phyloP scores from a whole-genome alignment of 2,113 vertebrate species.

The Tricholaema leucomelas region DNA sequence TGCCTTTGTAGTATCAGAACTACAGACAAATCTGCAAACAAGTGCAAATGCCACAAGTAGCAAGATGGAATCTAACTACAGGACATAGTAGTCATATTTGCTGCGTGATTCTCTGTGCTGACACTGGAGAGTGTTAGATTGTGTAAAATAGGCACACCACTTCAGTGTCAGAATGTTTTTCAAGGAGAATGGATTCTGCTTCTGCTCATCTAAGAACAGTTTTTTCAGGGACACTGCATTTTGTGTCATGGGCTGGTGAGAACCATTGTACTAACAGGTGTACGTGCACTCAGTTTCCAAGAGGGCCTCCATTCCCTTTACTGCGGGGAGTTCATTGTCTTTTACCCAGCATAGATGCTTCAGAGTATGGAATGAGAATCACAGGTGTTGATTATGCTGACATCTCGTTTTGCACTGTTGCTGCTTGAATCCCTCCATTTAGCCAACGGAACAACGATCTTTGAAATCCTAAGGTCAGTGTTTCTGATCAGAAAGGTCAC shows the following conservation, averaged over 20 bases:
- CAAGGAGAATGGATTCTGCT: not conserved
- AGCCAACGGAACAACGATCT: not conserved
- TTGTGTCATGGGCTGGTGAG: not conserved
- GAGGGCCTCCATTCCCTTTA: not conserved
- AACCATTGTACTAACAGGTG: not conserved
- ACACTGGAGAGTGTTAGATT: not conserved
- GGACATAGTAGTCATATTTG: not conserved
- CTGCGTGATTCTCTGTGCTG: not conserved
- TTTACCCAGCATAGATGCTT: not conserved
- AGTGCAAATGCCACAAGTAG: not conserved
- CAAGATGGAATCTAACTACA: not conserved
- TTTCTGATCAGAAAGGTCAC: not conserved
- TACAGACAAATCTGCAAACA: not conserved
- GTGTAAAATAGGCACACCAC: not conserved
- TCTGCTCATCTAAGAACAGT: not conserved
- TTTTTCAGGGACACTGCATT: too few species aligned
- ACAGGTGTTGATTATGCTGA: not conserved
- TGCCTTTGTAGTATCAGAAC: not conserved
- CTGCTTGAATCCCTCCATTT: not conserved
- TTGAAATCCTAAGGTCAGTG: not conserved
- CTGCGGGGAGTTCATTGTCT: not conserved
- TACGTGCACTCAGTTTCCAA: not conserved
- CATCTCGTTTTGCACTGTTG: not conserved
- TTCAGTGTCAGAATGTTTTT: not conserved
- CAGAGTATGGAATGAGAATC: not conserved